Evolutionary conservation across 1,140 invertebrate genomes (phyloP).

Genomic region (Myzus persicae): DNA sequence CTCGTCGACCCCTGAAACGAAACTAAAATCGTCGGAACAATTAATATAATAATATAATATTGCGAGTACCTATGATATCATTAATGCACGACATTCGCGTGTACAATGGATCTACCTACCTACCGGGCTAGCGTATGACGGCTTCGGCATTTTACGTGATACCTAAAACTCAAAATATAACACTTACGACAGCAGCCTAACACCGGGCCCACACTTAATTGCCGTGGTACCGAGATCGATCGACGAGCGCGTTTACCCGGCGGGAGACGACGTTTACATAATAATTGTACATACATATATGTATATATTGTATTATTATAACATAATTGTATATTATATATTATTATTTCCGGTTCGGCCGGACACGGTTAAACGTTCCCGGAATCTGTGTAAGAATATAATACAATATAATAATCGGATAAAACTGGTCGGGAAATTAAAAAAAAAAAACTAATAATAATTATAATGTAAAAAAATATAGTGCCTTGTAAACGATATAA

Average conservation of each 20-base stretch:
- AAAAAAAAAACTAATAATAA: neutral
- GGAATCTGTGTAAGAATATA: neutral
- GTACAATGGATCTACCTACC: too few relatives aligned
- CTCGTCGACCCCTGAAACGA: neutral
- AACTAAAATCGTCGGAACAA: neutral
- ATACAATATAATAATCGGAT: neutral
- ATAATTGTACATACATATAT: neutral
- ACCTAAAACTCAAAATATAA: neutral
- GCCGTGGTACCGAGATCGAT: neutral
- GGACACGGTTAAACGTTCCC: slow-evolving; percentile 2
- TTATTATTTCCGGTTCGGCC: neutral
- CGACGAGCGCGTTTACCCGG: neutral
- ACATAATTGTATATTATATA: neutral
- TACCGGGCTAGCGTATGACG: too few relatives aligned
- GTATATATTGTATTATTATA: too few relatives aligned
- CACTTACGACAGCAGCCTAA: neutral
- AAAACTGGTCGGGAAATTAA: neutral
- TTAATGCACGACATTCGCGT: too few relatives aligned
- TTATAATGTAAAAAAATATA: neutral
- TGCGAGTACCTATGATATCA: too few relatives aligned
- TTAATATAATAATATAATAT: too few relatives aligned
- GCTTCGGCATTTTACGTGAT: neutral
- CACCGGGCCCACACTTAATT: neutral
- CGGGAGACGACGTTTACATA: neutral
- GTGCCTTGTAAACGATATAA: neutral